Evolutionary conservation across 1,140 invertebrate genomes (phyloP).

Genomic region (Aphelinus atriplicis): DNA sequence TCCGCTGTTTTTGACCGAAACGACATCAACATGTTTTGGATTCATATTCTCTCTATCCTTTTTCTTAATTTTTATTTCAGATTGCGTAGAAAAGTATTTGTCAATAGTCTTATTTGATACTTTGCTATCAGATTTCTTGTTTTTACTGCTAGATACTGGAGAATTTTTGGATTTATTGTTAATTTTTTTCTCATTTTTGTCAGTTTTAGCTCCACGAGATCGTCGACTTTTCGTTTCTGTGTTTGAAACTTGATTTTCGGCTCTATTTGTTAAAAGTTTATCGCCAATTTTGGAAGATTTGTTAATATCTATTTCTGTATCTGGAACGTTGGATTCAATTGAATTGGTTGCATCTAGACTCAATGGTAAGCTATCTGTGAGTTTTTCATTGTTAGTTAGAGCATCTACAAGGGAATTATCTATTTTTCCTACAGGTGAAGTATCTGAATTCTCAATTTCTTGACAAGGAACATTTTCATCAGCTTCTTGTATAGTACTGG

Average conservation of each 20-base stretch:
- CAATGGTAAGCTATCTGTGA: neutral
- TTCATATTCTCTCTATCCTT: constrained; percentile 23
- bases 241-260: too few species aligned
- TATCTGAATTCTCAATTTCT: constrained; percentile 4
- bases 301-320: neutral
- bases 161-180: constrained; percentile 13
- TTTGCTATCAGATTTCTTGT: neutral
- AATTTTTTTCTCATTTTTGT: constrained; percentile 15
- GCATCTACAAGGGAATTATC: neutral
- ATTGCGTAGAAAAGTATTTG: constrained; percentile 9
- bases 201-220: constrained; percentile 1
- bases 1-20: neutral
- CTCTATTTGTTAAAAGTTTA: too few species aligned
- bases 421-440: neutral
- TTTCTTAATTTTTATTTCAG: neutral
- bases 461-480: neutral
- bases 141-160: neutral
- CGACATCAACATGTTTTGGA: neutral
- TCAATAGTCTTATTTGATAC: constrained; percentile 10
- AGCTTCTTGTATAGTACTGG: constrained; percentile 9
- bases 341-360: neutral
- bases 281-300: too few species aligned
- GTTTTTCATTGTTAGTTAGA: neutral
- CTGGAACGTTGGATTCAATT: neutral
- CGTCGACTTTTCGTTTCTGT: neutral